phyloP scores from a whole-genome alignment of 2,797 vertebrate genomes.

The Crypturellus tataupa region DNA sequence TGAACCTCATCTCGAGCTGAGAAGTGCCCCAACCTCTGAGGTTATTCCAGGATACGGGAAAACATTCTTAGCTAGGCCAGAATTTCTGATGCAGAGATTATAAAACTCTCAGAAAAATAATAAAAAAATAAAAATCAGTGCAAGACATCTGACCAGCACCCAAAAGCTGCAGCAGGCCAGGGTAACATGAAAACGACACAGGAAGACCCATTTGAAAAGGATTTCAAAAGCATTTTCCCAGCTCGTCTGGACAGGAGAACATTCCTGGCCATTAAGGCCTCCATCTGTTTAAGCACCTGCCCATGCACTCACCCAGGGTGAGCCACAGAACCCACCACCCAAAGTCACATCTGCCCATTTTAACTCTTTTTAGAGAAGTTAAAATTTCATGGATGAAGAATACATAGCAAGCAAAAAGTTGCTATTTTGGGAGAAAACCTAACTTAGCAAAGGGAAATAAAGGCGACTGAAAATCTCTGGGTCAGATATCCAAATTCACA shows the following conservation, averaged over 20 bases:
- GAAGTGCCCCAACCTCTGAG: background rate
- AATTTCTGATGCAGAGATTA: constrained; percentile 19
- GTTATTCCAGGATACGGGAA: constrained; percentile 52
- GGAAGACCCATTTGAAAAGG: too few relatives aligned
- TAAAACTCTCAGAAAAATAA: background rate
- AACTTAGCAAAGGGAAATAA: background rate
- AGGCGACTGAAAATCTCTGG: background rate
- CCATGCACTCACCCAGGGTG: accelerated
- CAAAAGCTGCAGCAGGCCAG: background rate
- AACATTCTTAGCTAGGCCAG: constrained; percentile 17
- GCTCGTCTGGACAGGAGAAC: background rate
- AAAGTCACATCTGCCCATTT: background rate
- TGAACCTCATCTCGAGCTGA: background rate
- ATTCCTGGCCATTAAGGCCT: background rate
- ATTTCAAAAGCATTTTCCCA: background rate
- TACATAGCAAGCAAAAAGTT: background rate
- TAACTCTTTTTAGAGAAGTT: background rate
- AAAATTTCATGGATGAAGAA: background rate
- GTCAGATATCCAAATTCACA: background rate
- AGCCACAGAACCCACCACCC: background rate
- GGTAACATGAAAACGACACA: background rate
- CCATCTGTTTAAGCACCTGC: background rate
- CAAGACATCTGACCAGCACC: background rate
- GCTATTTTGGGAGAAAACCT: background rate
- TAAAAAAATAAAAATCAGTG: background rate